Evolutionary conservation across 2,113 vertebrate species (phyloP), one percentile per base, ranked within the genome.

Genomic region (Vanacampus margaritifer): DNA sequence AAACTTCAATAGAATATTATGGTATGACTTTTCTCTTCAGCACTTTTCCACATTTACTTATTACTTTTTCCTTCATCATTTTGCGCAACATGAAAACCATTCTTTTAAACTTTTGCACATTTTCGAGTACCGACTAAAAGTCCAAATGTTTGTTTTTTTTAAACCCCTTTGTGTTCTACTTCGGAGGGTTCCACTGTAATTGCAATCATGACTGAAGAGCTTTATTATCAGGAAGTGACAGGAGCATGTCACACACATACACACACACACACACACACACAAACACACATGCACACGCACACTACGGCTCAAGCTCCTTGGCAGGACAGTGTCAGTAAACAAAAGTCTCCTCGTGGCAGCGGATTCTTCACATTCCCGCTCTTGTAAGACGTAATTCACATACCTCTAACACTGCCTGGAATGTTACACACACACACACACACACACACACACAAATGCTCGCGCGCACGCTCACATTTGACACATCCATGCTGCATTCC

Each of bases 301-400:
- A 65, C 68, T n/a, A n/a, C n/a, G n/a, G n/a, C n/a, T n/a, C n/a
- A n/a, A 63, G 64, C 65, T 69, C 68, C 57, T 71, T 77, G 76
- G 71, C 80, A 84, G 57, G 8, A 46, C 59, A 72, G 75, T 70
- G 83, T 85, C 78, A 77, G 83, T 83, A 90, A 82, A 90, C 87
- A 90, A 79, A 67, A 72, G 76, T 77, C 65, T 73, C 82, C 80
- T 87, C 73, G 77, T 73, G 73, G 78, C 71, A 80, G 79, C 76
- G 81, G 77, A 90, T 89, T 90, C 85, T 72, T 83, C 80, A 83
- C 87, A 92, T 91, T 88, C 87, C 74, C 63, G 64, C 75, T 70
- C 74, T 32, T 36, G 76, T 67, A 81, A 87, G 85, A 88, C 85
- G 85, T 85, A 88, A 82, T 89, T 89, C 86, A 66, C 89, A 88